Conservation (phyloP, 2,888 invertebrate genomes). For the Tyria jacobaeae region DNA sequence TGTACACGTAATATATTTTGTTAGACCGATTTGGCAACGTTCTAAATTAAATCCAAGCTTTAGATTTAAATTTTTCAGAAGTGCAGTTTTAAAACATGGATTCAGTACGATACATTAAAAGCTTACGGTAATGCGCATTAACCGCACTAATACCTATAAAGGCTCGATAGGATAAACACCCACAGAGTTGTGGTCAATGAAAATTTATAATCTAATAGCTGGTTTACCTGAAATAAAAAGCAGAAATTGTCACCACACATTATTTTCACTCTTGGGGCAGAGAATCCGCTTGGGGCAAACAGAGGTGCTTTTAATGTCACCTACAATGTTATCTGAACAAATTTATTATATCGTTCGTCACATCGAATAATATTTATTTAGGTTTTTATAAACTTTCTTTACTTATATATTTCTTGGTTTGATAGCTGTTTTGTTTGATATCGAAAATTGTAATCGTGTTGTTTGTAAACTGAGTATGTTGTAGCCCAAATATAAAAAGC, state of each 20-base stretch:
- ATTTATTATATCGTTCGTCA: conserved; percentile 48
- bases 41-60: background rate
- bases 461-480: too few species aligned
- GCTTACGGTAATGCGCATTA: conserved; percentile 10
- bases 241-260: conserved; percentile 25
- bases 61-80: conserved; percentile 3
- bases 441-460: background rate
- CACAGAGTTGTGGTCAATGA: conserved; percentile 9
- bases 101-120: conserved; percentile 12
- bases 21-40: background rate
- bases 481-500: too few species aligned
- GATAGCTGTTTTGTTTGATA: background rate
- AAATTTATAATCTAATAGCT: conserved; percentile 32
- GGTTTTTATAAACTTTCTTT: conserved; percentile 42
- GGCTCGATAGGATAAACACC: conserved; percentile 9
- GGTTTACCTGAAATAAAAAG: conserved; percentile 34
- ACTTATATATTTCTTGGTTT: conserved; percentile 25
- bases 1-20: background rate
- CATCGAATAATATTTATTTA: conserved; percentile 38
- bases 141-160: conserved; percentile 14
- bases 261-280: conserved; percentile 32
- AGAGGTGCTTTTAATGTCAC: conserved; percentile 47
- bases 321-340: conserved; percentile 47
- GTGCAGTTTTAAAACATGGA: conserved; percentile 3
- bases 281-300: conserved; percentile 36